phyloP scores from a whole-genome alignment of 37 sponge, comb jelly and placozoan genomes.

The Ephydatia muelleri region DNA sequence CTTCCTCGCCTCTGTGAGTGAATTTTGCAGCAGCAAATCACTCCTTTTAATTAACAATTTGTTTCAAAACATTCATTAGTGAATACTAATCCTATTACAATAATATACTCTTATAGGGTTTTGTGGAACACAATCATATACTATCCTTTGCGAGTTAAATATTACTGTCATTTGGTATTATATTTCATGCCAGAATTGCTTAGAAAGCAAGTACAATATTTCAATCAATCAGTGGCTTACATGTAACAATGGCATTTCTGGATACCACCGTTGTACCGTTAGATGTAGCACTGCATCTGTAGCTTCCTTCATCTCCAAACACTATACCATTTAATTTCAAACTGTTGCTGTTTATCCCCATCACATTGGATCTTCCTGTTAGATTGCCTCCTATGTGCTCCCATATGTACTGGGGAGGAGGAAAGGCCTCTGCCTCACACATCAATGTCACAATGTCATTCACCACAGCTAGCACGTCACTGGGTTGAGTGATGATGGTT shows the following conservation, averaged over 20 bases:
- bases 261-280: constrained; percentile 4
- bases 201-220: not conserved
- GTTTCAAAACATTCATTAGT: no score
- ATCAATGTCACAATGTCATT: constrained; percentile 20
- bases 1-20: no score
- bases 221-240: not conserved
- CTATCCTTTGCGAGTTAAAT: no score
- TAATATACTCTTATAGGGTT: no score
- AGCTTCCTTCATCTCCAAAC: constrained; percentile 15
- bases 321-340: not conserved
- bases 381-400: constrained; percentile 11
- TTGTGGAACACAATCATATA: no score
- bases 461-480: not conserved
- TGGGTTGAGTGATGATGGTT: constrained; percentile 15
- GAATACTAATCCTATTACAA: no score
- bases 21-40: no score
- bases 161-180: no score
- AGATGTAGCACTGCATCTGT: not conserved
- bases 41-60: no score
- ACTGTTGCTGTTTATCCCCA: not conserved
- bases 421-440: constrained; percentile 54
- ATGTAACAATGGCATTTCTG: constrained; percentile 3
- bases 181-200: no score
- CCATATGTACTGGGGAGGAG: constrained; percentile 39
- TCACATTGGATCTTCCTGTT: not conserved